A percentile compares a stretch with the other conserved stretches of the same genome.
These are phyloP conservation scores for Leptopilina clavipes DNA, from an alignment of 1,140 invertebrate species.

Conservation along the genomic window DNA sequence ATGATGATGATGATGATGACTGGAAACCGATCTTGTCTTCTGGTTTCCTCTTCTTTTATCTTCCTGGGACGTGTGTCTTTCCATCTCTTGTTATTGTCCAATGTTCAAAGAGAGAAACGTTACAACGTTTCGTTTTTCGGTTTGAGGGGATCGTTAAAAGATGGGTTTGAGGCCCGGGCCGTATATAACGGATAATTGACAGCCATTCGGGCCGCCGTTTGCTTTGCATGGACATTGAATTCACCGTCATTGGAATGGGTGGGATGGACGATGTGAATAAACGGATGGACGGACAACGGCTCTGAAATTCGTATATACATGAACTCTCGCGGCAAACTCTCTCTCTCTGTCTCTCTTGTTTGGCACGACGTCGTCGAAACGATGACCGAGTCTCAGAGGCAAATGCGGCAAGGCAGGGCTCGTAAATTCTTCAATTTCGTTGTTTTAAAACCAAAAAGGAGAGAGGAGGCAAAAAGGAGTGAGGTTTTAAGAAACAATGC, in stretches of 20 bases:
- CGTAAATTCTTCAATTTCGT: slow-evolving; percentile 24
- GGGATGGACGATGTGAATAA: slow-evolving; percentile 47
- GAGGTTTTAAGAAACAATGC: not conserved
- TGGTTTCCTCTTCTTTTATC: not conserved
- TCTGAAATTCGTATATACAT: too few relatives aligned
- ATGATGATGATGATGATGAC: too few relatives aligned
- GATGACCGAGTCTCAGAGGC: slow-evolving; percentile 17
- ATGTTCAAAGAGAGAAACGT: slow-evolving; percentile 41
- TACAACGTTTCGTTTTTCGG: slow-evolving; percentile 45
- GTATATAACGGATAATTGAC: slow-evolving; percentile 75
- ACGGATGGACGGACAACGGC: slow-evolving; percentile 41
- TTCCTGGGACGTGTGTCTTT: slow-evolving; percentile 43
- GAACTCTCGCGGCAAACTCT: too few relatives aligned
- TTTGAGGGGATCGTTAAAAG: slow-evolving; percentile 62
- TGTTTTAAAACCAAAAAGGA: not conserved
- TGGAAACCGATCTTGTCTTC: not conserved
- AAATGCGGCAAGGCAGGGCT: slow-evolving; percentile 17
- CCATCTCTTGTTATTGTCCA: slow-evolving; percentile 49
- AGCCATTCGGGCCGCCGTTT: slow-evolving; percentile 67
- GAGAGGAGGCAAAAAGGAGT: not conserved
- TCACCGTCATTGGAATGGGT: slow-evolving; percentile 50
- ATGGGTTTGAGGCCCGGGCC: slow-evolving; percentile 67
- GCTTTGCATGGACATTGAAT: slow-evolving; percentile 73
- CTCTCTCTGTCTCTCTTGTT: too few relatives aligned
- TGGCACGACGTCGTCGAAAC: too few relatives aligned